These are phyloP conservation scores for Himantopus leucocephalus DNA, from an alignment of 2,113 vertebrate genomes.

Conservation along the genomic window DNA sequence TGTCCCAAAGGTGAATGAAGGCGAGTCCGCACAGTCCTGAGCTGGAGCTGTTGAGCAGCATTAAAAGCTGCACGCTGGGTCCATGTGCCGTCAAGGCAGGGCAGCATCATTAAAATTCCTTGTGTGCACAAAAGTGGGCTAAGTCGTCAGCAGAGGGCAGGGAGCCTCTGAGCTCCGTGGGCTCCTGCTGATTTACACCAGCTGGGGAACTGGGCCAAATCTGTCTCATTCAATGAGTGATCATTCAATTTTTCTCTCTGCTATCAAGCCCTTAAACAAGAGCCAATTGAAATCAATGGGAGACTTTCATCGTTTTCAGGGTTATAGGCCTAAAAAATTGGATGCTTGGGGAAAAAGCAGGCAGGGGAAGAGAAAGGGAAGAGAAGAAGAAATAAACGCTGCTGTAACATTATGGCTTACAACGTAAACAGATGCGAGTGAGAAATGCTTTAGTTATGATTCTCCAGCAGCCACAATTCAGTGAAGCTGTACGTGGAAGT, in stretches of 20 bases:
- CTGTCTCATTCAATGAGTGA: conserved; percentile 34
- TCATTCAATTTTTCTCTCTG: conserved; percentile 53
- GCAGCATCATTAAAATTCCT: not conserved
- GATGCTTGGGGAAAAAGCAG: conserved; percentile 16
- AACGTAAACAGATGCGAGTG: conserved; percentile 21
- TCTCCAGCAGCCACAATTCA: conserved; percentile 18
- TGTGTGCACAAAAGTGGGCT: not conserved
- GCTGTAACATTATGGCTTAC: conserved; percentile 24
- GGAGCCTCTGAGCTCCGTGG: not conserved
- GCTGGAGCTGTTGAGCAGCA: not conserved
- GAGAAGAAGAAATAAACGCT: conserved; percentile 15
- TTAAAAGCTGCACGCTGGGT: not conserved
- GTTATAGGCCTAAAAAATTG: conserved; percentile 52
- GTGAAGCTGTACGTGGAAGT: not conserved
- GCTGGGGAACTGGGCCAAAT: conserved; percentile 30
- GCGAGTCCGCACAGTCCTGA: not conserved
- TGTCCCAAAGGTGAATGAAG: not conserved
- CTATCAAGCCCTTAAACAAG: conserved; percentile 57
- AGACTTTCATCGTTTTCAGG: conserved; percentile 50
- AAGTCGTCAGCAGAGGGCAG: conserved; percentile 10
- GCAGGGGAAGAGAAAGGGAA: not conserved
- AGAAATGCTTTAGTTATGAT: conserved; percentile 40
- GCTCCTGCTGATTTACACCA: conserved; percentile 12
- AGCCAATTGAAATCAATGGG: conserved; percentile 59
- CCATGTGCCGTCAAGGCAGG: not conserved